phyloP scores from a whole-genome alignment of 2,797 vertebrate genomes.

The Pogonophryne albipinna region DNA sequence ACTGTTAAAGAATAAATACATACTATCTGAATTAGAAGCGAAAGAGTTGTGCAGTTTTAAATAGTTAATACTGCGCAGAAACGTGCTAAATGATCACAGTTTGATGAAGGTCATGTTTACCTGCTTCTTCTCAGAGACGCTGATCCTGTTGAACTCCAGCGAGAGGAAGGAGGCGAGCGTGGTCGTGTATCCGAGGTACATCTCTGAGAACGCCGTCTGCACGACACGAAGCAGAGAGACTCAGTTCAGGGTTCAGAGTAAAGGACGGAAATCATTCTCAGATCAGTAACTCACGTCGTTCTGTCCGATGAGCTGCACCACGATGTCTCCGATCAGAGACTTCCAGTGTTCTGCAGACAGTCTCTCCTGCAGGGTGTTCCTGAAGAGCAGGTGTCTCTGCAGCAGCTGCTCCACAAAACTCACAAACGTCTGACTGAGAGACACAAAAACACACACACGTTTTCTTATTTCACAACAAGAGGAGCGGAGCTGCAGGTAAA shows the following conservation, averaged over 20 bases:
- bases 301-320: slow-evolving; percentile 84
- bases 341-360: slow-evolving; percentile 80
- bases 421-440: slow-evolving; percentile 61
- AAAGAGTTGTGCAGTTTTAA: too few relatives aligned
- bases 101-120: slow-evolving; percentile 38
- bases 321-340: slow-evolving; percentile 82
- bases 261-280: neutral
- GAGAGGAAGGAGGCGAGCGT: slow-evolving; percentile 79
- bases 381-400: slow-evolving; percentile 84
- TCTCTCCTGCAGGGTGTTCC: slow-evolving; percentile 84
- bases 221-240: slow-evolving; percentile 9
- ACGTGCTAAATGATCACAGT: too few relatives aligned
- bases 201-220: slow-evolving; percentile 82
- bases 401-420: slow-evolving; percentile 82
- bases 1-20: too few relatives aligned
- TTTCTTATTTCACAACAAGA: neutral
- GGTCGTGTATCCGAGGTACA: slow-evolving; percentile 81
- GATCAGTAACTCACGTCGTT: slow-evolving; percentile 75
- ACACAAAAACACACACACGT: too few relatives aligned
- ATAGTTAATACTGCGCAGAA: too few relatives aligned
- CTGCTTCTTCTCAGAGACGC: slow-evolving; percentile 65
- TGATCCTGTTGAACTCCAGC: slow-evolving; percentile 76
- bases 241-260: fast-evolving
- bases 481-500: neutral
- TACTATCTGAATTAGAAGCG: too few relatives aligned